phyloP scores from a whole-genome alignment of 2,797 vertebrate genomes.

The Euthynnus affinis region DNA sequence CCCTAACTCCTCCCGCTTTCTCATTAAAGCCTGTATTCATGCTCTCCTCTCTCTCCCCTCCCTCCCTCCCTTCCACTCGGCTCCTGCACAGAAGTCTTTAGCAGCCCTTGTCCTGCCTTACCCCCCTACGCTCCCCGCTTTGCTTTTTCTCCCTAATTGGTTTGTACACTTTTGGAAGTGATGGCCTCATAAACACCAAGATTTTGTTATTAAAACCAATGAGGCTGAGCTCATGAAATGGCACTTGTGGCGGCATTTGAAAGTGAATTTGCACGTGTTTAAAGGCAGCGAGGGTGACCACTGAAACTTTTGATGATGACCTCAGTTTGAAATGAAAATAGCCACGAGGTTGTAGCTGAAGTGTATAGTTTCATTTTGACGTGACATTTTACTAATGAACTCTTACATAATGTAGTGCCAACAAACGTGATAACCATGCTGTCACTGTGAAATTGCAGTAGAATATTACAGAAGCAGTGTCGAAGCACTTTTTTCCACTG shows the following conservation, averaged over 20 bases:
- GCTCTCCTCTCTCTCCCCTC: constrained; percentile 22
- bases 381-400: constrained; percentile 4
- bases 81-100: constrained; percentile 61
- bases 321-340: background rate
- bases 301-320: background rate
- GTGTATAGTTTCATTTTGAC: background rate
- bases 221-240: background rate
- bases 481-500: constrained; percentile 31
- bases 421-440: background rate
- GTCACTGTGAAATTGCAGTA: background rate
- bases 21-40: constrained; percentile 76
- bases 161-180: constrained; percentile 54
- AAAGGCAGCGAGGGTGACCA: background rate
- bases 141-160: constrained; percentile 68
- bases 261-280: constrained; percentile 23
- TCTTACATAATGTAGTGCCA: background rate
- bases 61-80: constrained; percentile 45
- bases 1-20: constrained; percentile 56
- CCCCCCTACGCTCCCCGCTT: constrained; percentile 52
- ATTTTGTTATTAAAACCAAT: constrained; percentile 3
- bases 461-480: background rate
- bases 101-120: constrained; percentile 53
- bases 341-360: background rate
- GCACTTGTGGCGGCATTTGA: constrained; percentile 24
- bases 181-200: constrained; percentile 29